These are phyloP conservation scores for Eudemis profundana DNA, from an alignment of 2,888 invertebrate species.

Conservation along the genomic window DNA sequence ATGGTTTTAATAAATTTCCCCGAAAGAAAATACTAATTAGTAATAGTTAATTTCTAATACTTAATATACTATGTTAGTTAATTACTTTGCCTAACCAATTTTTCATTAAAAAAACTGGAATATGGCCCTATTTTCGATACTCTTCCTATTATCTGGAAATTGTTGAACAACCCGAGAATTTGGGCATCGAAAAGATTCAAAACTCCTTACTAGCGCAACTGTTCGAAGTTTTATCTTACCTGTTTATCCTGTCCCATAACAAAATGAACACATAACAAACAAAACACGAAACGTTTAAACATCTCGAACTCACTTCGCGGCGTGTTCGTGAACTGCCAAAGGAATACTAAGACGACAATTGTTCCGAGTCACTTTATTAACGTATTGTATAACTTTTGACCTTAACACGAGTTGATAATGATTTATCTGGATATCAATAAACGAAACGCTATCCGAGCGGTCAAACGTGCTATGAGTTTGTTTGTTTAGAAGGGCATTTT, in stretches of 20 bases:
- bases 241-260: slow-evolving; percentile 5
- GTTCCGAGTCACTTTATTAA: slow-evolving; percentile 10
- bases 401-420: slow-evolving; percentile 32
- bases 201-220: too few relatives aligned
- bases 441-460: not conserved
- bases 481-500: too few relatives aligned
- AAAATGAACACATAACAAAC: slow-evolving; percentile 10
- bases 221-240: slow-evolving; percentile 1
- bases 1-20: too few relatives aligned
- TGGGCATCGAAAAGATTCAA: too few relatives aligned
- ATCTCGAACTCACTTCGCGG: slow-evolving; percentile 4
- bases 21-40: too few relatives aligned
- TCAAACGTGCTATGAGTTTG: not conserved
- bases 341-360: slow-evolving; percentile 24
- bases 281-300: slow-evolving; percentile 21
- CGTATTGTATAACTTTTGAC: slow-evolving; percentile 17
- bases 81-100: too few relatives aligned
- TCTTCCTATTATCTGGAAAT: too few relatives aligned
- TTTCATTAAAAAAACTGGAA: too few relatives aligned
- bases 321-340: not conserved
- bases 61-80: too few relatives aligned
- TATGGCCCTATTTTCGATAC: too few relatives aligned
- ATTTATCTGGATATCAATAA: slow-evolving; percentile 27
- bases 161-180: too few relatives aligned
- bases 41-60: too few relatives aligned